Base-by-base conservation (phyloP, 2,888 invertebrate genomes). In the Apamea monoglypha region DNA sequence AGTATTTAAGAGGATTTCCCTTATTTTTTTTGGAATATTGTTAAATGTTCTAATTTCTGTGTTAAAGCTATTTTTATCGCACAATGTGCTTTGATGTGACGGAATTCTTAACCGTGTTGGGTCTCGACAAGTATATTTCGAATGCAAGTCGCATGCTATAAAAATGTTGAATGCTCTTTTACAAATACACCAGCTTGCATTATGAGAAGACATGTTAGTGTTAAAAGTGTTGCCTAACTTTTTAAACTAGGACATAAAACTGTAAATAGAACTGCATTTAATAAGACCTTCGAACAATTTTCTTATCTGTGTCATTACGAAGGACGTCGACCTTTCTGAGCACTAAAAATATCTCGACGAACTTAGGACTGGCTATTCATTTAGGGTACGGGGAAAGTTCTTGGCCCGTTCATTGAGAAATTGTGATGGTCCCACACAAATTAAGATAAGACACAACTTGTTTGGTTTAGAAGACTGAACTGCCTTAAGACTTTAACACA, bases 341-440 rank as follows among this genome's bases (percentile, higher is more conserved):
- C 66, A 29, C 53, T 76, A 71, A 74, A 76, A 85, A 85, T 85
- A 77, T 74, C 77, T 82, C 44, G 21, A 47, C 29, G 25, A 72
- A 71, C 64, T 85, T 61, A 76, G 36, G 44, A 2, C 36, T 21
- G 63, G n/a, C 71, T 53, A 66, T 72, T 80, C 61, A 67, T 84
- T 84, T 74, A 80, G 36, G 66, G 70, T 21, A 74, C 66, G 10
- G 5, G 40, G 2, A 40, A 66, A 53, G 74, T 66, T 80, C 80
- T 53, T 80, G 53, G 44, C 36, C 21, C 47, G 18, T 74, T 74
- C 74, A 80, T 84, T 70, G 70, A 32, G 66, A 67, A 63, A 56
- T 80, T 64, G 72, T 69, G 79, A 82, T 72, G 59, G 59, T 36
- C 70, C 44, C 36, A 69, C 64, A 59, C 73, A 73, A 84, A 84